These are phyloP conservation scores for Polymixis flavicincta DNA, from an alignment of 2,888 invertebrate species.

Conservation along the genomic window DNA sequence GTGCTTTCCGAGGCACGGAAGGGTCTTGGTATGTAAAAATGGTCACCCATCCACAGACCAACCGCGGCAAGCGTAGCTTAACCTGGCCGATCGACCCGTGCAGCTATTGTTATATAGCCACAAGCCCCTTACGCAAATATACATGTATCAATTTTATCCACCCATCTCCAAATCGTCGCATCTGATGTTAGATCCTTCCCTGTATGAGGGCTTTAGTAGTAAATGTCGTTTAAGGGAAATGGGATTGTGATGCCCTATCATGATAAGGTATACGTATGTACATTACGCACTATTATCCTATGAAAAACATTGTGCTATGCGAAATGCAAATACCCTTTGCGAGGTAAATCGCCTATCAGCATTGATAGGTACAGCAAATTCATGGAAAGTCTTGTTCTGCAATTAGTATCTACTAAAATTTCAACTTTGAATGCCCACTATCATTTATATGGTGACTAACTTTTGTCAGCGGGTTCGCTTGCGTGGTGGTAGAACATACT, in stretches of 20 bases:
- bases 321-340: slow-evolving; percentile 10
- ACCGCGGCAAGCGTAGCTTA: too few relatives aligned
- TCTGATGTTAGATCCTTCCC: neutral
- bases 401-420: too few relatives aligned
- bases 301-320: neutral
- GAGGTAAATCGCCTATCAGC: slow-evolving; percentile 8
- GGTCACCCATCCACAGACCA: too few relatives aligned
- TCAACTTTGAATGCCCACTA: too few relatives aligned
- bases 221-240: slow-evolving; percentile 48
- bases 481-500: too few relatives aligned
- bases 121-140: too few relatives aligned
- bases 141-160: neutral
- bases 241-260: slow-evolving; percentile 40
- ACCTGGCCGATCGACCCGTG: too few relatives aligned
- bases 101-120: too few relatives aligned
- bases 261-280: slow-evolving; percentile 27
- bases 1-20: too few relatives aligned
- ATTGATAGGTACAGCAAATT: slow-evolving; percentile 16
- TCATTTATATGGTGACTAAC: too few relatives aligned
- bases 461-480: too few relatives aligned
- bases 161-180: slow-evolving; percentile 18
- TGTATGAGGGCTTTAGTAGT: neutral
- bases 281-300: slow-evolving; percentile 3
- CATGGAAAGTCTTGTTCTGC: neutral
- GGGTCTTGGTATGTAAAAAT: too few relatives aligned